Base-by-base conservation (phyloP, 2,888 invertebrate genomes). In the Tricholauxania praeusta region DNA sequence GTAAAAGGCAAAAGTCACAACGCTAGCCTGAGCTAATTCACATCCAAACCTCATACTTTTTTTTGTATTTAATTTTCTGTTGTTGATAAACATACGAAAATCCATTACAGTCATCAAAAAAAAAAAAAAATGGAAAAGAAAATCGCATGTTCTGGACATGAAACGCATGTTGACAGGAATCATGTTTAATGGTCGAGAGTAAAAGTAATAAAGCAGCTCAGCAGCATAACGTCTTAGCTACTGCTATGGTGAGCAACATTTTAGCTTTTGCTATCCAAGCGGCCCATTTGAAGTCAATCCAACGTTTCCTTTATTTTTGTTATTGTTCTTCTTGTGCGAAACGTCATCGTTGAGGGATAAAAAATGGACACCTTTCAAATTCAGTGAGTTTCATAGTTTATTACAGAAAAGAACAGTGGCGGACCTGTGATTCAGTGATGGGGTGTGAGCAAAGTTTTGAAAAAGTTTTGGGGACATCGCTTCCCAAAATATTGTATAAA, bases 151-250 rank as follows among this genome's bases (percentile, higher is more conserved):
- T 49, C 59, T 59, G 51, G 63, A 71, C 53, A 53, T 53, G 62
- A 28, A 70, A 63, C 39, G 48, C 70, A 63, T 71, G 62, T 63
- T 71, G 70, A 62, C 63, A 71, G 70, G 70, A 71, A 53, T 71
- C 64, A 55, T 71, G 55, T 64, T 71, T 71, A 71, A 64, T 64
- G 63, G 71, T 57, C 47, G 57, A 64, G 63, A 71, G 64, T 55
- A 55, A 64, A 71, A 64, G 55, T 64, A 64, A 64, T 64, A 55
- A 71, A 71, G 64, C 39, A 69, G 69, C 52, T 49, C 32, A 69
- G 51, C 52, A 60, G 69, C 28, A 28, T 48, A 12, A 63, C 14
- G 47, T 63, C 47, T 14, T 63, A 10, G 47, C 39, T 39, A 39
- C 39, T 39, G 10, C 60, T 19, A 28, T 32, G 6, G 28, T 10